These are phyloP conservation scores for Gallinago undulata DNA, from an alignment of 2,113 vertebrate genomes.

Conservation along the genomic window DNA sequence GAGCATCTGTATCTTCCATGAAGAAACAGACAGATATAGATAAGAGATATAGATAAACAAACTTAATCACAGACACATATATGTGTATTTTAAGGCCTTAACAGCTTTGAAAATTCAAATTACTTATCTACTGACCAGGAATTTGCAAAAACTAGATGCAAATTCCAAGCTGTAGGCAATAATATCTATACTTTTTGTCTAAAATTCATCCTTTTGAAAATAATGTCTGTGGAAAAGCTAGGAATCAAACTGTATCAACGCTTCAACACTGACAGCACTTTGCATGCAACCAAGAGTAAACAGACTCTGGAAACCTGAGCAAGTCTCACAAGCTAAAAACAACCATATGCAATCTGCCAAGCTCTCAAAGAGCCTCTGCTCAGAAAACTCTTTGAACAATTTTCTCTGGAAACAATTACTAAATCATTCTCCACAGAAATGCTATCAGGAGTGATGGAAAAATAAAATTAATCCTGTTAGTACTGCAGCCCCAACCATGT, in stretches of 20 bases:
- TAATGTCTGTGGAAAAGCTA: neutral
- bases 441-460: neutral
- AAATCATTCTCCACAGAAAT: neutral
- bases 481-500: too few relatives aligned
- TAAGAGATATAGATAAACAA: neutral
- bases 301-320: neutral
- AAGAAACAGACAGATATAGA: neutral
- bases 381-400: neutral
- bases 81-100: neutral
- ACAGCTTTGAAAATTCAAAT: neutral
- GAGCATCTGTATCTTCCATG: neutral
- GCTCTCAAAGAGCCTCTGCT: neutral
- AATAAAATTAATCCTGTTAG: neutral
- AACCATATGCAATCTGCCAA: neutral
- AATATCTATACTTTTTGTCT: neutral
- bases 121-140: neutral
- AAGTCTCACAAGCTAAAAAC: neutral
- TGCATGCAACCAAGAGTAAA: neutral
- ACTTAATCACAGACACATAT: fast-evolving
- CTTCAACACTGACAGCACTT: neutral
- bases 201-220: neutral
- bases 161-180: neutral
- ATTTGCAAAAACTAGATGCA: neutral
- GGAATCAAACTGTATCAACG: neutral
- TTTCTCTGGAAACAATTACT: neutral